Evolutionary conservation across 1,140 invertebrate species (phyloP).

Genomic region (Cydia strobilella): DNA sequence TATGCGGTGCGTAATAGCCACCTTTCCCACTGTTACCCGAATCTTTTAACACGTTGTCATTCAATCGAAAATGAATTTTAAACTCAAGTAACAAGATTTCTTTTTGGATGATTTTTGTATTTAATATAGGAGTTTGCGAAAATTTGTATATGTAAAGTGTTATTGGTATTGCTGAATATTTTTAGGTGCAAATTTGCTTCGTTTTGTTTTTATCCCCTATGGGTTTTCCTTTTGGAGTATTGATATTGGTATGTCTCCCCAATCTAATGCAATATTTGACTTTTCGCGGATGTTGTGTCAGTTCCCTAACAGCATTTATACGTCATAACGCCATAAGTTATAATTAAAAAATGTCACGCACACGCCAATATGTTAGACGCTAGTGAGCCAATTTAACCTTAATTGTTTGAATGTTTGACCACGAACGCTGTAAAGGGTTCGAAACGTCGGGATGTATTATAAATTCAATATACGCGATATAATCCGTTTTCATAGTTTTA

Average conservation of each 20-base stretch:
- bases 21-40: background rate
- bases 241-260: background rate
- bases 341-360: no score
- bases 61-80: background rate
- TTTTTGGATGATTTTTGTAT: background rate
- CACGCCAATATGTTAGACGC: no score
- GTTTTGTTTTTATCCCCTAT: constrained; percentile 25
- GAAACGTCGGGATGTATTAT: no score
- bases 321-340: no score
- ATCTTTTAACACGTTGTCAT: background rate
- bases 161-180: constrained; percentile 24
- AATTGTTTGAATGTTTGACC: no score
- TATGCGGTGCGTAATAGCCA: constrained; percentile 15
- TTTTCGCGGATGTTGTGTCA: no score
- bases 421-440: no score
- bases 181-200: constrained; percentile 24
- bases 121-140: background rate
- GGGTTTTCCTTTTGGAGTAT: background rate
- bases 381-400: no score
- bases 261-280: no score
- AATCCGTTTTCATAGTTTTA: no score
- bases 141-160: constrained; percentile 14
- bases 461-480: no score
- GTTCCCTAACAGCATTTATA: no score
- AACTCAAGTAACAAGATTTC: background rate